Percentiles rank a stretch among this genome's conserved stretches.
Conservation (phyloP, 2,113 vertebrate genomes). For the Cyprinus carpio region DNA sequence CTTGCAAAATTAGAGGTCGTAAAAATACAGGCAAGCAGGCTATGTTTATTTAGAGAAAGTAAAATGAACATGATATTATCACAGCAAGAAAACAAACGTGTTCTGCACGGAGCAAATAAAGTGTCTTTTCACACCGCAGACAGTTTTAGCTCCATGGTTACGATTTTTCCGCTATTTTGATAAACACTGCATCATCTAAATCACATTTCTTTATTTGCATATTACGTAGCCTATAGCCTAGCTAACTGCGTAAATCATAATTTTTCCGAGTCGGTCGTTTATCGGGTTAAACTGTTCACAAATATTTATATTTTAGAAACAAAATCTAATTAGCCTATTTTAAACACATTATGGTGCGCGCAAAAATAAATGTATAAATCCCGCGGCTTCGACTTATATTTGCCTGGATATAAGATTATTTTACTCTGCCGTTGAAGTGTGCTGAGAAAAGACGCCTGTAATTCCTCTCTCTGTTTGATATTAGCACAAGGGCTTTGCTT, state of each 20-base stretch:
- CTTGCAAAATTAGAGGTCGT: background rate
- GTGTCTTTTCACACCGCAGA: background rate
- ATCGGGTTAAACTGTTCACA: background rate
- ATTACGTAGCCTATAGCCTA: background rate
- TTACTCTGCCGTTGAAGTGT: conserved; percentile 41
- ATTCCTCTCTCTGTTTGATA: conserved; percentile 66
- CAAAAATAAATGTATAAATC: conserved; percentile 31
- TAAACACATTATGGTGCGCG: background rate
- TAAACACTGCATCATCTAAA: background rate
- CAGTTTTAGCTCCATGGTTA: background rate
- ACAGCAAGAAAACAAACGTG: conserved; percentile 9
- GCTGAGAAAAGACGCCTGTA: conserved; percentile 65
- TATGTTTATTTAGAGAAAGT: background rate
- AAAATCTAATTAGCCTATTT: background rate
- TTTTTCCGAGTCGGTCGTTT: background rate
- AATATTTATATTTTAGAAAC: background rate
- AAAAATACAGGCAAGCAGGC: background rate
- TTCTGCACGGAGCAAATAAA: background rate
- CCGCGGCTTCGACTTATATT: conserved; percentile 19
- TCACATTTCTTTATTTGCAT: background rate
- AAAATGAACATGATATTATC: background rate
- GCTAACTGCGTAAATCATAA: background rate
- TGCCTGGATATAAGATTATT: conserved; percentile 41
- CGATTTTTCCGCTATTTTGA: no score
- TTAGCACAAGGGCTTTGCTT: conserved; percentile 70